Base-by-base conservation (phyloP, 2,113 vertebrate species). In the Narcine bancroftii region DNA sequence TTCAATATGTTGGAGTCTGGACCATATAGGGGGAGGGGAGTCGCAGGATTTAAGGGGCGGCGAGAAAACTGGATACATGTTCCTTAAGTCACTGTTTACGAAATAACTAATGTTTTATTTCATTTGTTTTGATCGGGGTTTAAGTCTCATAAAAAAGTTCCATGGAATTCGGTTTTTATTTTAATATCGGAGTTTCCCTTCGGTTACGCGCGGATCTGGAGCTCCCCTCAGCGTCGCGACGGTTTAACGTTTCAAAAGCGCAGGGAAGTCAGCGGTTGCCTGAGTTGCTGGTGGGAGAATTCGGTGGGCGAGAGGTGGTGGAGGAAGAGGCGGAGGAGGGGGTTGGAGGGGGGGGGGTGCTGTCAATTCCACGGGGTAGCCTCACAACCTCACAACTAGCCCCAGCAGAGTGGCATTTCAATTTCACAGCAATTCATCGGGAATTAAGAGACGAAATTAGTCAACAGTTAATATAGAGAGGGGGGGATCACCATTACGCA, bases 1-100 rank as follows among this genome's bases (percentile, higher is more conserved):
- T 99, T 99, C 98, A 99, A 98, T 98, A 98, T 99, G 99, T 98
- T 95, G 94, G 95, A 94, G 95, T 95, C 93, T 93, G 94, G 95
- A 95, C 94, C 95, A 92, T 95, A 94, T 94, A 87, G 6, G 87
- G 92, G 93, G 94, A 94, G 95, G 93, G 94, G 94, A 94, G 95
- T 92, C 93, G 93, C 94, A 92, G 9, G 7, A 45, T 91, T 42
- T 21, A 69, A 69, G n/a, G 36, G 17, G 33, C 21, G 3, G 26
- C 66, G 39, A 66, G 17, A 21, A 60, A 87, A 60, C 15, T 36
- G 50, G 53, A n/a, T 39, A 60, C 6, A 93, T 94, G 94, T 95
- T 94, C 93, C 94, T 42, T 93, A 93, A 93, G 93, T 92, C 94
- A 33, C 93, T 94, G 95, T 95, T 95, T 95, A 95, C 94, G 94